Evolutionary conservation across 2,888 invertebrate genomes (phyloP).

Genomic region (Pimpla rufipes): DNA sequence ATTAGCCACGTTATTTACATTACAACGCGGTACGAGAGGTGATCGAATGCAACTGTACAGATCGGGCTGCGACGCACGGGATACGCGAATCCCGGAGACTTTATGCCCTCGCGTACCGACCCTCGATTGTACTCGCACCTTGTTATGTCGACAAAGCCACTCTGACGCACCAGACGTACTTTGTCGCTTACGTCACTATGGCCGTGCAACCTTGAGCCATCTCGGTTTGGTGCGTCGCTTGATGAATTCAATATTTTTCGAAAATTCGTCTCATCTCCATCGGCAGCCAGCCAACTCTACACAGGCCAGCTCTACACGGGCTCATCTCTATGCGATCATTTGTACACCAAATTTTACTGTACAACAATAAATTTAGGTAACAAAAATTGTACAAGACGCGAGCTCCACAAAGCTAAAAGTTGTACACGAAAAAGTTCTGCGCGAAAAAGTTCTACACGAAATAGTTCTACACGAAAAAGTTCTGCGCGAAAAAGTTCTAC

Average conservation of each 20-base stretch:
- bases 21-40: slow-evolving; percentile 77
- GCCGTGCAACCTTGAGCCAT: not conserved
- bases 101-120: slow-evolving; percentile 16
- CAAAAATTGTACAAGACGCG: too few relatives aligned
- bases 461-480: too few relatives aligned
- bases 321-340: too few relatives aligned
- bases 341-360: too few relatives aligned
- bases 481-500: too few relatives aligned
- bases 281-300: too few relatives aligned
- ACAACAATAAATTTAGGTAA: too few relatives aligned
- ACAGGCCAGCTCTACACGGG: too few relatives aligned
- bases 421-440: too few relatives aligned
- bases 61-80: slow-evolving; percentile 9
- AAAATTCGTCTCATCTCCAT: not conserved
- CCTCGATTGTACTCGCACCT: slow-evolving; percentile 29
- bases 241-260: not conserved
- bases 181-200: not conserved
- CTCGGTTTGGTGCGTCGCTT: too few relatives aligned
- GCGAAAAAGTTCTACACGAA: too few relatives aligned
- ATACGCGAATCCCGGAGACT: not conserved
- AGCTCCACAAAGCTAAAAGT: too few relatives aligned
- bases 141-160: slow-evolving; percentile 33
- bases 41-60: slow-evolving; percentile 75
- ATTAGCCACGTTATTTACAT: slow-evolving; percentile 85
- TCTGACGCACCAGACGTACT: slow-evolving; percentile 11